These are phyloP conservation scores for Mionectes macconnelli DNA, from an alignment of 2,113 vertebrate genomes.

Conservation along the genomic window DNA sequence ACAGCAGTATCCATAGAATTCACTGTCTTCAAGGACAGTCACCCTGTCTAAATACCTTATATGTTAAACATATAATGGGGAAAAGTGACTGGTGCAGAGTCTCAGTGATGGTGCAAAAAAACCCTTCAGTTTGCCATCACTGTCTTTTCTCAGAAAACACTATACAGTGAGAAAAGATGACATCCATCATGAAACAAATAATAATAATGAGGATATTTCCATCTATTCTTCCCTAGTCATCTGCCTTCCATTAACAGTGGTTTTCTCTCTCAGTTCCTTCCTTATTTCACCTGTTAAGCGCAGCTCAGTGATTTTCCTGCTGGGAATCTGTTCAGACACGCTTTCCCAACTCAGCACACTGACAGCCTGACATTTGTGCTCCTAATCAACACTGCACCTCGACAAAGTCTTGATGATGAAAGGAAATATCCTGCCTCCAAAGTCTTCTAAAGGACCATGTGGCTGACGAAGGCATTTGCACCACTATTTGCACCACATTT, in stretches of 20 bases:
- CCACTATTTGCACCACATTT: constrained; percentile 39
- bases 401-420: constrained; percentile 49
- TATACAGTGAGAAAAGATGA: not conserved
- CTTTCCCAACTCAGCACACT: constrained; percentile 13
- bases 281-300: constrained; percentile 33
- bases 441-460: constrained; percentile 47
- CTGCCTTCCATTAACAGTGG: not conserved
- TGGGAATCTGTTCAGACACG: constrained; percentile 10
- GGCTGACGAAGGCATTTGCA: constrained; percentile 47
- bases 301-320: constrained; percentile 27
- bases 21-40: not conserved
- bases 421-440: constrained; percentile 34
- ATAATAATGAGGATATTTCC: constrained; percentile 38
- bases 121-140: not conserved
- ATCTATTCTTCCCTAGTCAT: not conserved
- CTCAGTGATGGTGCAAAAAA: not conserved
- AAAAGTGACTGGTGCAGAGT: not conserved
- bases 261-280: constrained; percentile 5
- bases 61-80: not conserved
- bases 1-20: not conserved
- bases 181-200: constrained; percentile 25
- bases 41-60: not conserved
- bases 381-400: constrained; percentile 48
- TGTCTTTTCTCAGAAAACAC: not conserved
- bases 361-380: constrained; percentile 40